Evolutionary conservation across 2,888 invertebrate species (phyloP).

Genomic region (Amphipyra berbera): DNA sequence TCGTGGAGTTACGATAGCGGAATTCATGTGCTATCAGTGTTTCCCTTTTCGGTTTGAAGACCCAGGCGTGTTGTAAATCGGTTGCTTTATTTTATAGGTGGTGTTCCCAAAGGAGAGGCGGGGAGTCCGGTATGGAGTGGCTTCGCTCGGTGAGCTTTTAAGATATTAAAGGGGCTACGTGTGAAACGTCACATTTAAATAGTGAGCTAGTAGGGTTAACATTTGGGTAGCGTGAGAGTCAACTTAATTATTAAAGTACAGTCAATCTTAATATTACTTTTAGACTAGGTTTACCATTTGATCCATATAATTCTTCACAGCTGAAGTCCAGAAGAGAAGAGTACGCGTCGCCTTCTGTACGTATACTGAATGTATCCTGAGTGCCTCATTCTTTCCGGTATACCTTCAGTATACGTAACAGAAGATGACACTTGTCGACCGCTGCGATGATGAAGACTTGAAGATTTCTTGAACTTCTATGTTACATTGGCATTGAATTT

Average conservation of each 20-base stretch:
- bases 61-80: conserved; percentile 87
- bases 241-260: conserved; percentile 40
- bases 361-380: conserved; percentile 99
- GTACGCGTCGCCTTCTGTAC: conserved; percentile 96
- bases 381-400: conserved; percentile 98
- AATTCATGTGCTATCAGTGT: conserved; percentile 83
- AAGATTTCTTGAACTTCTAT: conserved; percentile 57
- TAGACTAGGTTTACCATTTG: conserved; percentile 35
- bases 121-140: conserved; percentile 68
- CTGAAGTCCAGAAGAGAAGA: conserved; percentile 79
- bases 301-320: conserved; percentile 65
- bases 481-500: conserved; percentile 26
- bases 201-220: conserved; percentile 60
- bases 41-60: conserved; percentile 82
- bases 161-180: conserved; percentile 79
- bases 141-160: conserved; percentile 81
- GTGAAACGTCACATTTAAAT: conserved; percentile 74
- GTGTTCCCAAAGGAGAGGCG: conserved; percentile 78
- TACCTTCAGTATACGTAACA: conserved; percentile 99
- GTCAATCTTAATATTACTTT: conserved; percentile 30
- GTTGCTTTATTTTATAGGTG: conserved; percentile 89
- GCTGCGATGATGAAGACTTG: conserved; percentile 50
- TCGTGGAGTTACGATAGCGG: conserved; percentile 70
- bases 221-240: conserved; percentile 41
- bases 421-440: conserved; percentile 96